Evolutionary conservation across 2,888 invertebrate genomes (phyloP).

Genomic region (Hyposoter dolosus): DNA sequence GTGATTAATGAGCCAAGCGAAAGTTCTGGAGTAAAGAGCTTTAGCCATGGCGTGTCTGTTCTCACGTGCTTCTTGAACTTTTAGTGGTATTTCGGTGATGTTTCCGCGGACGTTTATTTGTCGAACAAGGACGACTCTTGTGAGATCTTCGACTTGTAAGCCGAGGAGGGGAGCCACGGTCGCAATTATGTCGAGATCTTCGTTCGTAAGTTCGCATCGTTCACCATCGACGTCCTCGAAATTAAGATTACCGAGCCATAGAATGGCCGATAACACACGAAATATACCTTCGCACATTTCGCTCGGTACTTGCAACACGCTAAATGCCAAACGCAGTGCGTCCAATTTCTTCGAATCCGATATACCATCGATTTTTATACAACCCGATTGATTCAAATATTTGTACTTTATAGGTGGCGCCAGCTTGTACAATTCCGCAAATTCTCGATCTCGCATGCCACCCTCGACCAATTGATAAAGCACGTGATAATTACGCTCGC

Average conservation of each 20-base stretch:
- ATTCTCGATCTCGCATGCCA: slow-evolving; percentile 92
- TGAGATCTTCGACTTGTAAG: slow-evolving; percentile 90
- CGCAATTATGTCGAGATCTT: slow-evolving; percentile 90
- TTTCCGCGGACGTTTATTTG: slow-evolving; percentile 97
- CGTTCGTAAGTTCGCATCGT: slow-evolving; percentile 90
- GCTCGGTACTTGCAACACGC: slow-evolving; percentile 94
- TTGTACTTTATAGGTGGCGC: slow-evolving; percentile 92
- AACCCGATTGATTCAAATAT: slow-evolving; percentile 93
- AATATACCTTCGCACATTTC: slow-evolving; percentile 96
- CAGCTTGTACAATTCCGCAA: slow-evolving; percentile 90
- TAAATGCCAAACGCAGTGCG: slow-evolving; percentile 94
- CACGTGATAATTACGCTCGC: slow-evolving; percentile 96
- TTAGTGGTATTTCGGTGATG: slow-evolving; percentile 96
- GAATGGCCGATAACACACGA: slow-evolving; percentile 93
- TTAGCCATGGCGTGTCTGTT: slow-evolving; percentile 97
- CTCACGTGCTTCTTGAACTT: slow-evolving; percentile 95
- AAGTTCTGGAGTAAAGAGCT: slow-evolving; percentile 94
- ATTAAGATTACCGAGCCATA: slow-evolving; percentile 95
- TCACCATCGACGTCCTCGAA: slow-evolving; percentile 96
- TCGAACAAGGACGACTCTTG: slow-evolving; percentile 90
- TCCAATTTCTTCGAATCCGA: slow-evolving; percentile 91
- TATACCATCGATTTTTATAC: slow-evolving; percentile 88
- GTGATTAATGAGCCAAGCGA: slow-evolving; percentile 96
- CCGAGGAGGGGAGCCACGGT: slow-evolving; percentile 92
- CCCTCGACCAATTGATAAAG: slow-evolving; percentile 96